Conservation (phyloP, 2,888 invertebrate genomes). For the Ochropleura leucogaster region DNA sequence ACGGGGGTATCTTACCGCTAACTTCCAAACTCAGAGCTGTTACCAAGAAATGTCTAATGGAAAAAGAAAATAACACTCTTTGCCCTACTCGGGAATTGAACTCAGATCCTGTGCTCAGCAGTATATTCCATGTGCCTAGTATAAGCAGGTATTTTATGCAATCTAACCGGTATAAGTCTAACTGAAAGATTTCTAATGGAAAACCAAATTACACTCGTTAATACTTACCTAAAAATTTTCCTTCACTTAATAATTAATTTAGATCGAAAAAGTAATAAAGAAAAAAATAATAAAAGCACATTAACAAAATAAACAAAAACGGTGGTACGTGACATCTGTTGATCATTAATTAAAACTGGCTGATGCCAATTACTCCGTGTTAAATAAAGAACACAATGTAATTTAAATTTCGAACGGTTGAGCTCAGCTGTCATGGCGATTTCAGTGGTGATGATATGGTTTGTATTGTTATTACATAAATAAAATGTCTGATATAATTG, state of each 20-base stretch:
- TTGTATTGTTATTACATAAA: conserved; percentile 14
- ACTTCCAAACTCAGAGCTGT: too few relatives aligned
- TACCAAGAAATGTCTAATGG: too few relatives aligned
- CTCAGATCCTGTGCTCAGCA: too few relatives aligned
- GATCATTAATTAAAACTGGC: conserved; percentile 76
- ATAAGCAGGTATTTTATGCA: neutral
- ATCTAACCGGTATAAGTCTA: neutral
- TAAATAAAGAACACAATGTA: conserved; percentile 69
- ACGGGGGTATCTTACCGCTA: too few relatives aligned
- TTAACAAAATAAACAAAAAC: conserved; percentile 10
- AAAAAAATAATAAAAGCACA: neutral
- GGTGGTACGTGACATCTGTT: conserved; percentile 74
- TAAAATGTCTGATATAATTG: neutral
- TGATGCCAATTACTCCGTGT: conserved; percentile 71
- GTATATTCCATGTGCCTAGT: neutral
- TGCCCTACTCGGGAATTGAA: too few relatives aligned
- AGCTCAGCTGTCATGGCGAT: conserved; percentile 26
- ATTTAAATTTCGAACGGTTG: conserved; percentile 71
- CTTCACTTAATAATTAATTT: too few relatives aligned
- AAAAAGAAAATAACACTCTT: too few relatives aligned
- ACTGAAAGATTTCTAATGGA: neutral
- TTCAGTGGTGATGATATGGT: conserved; percentile 12
- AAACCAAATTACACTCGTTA: neutral
- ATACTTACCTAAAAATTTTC: too few relatives aligned
- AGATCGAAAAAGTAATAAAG: too few relatives aligned